Evolutionary conservation across 2,797 vertebrate genomes (phyloP).

Genomic region (Mormyrus proboscirostris): DNA sequence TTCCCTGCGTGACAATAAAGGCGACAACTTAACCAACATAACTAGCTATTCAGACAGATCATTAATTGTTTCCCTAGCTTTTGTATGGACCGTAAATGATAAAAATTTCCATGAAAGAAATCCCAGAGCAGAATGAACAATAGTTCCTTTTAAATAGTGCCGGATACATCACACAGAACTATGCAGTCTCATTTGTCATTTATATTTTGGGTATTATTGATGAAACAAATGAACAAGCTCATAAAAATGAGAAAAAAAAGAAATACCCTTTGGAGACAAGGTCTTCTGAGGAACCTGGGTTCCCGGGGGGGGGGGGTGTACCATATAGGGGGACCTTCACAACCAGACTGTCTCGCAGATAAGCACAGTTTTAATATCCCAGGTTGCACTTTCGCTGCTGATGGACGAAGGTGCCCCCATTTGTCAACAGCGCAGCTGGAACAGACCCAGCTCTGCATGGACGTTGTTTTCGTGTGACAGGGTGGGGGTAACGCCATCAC

Average conservation of each 20-base stretch:
- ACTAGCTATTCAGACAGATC: constrained; percentile 37
- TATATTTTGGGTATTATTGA: neutral
- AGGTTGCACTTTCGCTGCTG: neutral
- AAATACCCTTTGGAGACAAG: neutral
- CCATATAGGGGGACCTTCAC: neutral
- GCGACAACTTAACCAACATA: constrained; percentile 12
- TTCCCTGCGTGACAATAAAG: constrained; percentile 26
- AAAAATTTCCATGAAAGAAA: neutral
- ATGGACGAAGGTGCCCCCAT: neutral
- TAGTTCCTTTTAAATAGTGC: neutral
- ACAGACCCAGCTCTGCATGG: neutral
- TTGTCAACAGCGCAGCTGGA: neutral
- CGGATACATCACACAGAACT: neutral
- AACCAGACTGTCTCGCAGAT: neutral
- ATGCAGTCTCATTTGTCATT: neutral
- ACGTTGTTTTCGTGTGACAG: neutral
- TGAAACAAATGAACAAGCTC: neutral
- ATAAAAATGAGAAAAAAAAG: neutral
- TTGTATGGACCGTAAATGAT: neutral
- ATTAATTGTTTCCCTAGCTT: constrained; percentile 40
- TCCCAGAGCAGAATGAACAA: neutral
- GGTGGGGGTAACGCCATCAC: neutral
- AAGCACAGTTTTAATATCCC: neutral
- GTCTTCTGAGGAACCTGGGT: neutral
- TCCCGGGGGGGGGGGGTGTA: neutral